These are phyloP conservation scores for Coenonympha arcania DNA, from an alignment of 2,888 invertebrate species.

Conservation along the genomic window DNA sequence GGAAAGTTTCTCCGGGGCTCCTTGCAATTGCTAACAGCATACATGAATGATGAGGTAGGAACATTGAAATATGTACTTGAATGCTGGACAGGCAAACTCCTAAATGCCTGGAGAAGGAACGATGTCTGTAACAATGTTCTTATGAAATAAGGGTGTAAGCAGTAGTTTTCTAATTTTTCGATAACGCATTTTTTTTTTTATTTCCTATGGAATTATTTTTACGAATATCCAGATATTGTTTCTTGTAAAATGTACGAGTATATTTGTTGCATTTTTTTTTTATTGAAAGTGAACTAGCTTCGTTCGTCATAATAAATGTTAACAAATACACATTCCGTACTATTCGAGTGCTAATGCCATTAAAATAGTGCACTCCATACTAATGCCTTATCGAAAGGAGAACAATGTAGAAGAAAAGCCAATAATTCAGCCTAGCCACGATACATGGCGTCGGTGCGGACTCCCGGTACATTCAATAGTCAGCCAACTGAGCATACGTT, in stretches of 20 bases:
- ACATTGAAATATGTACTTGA: constrained; percentile 7
- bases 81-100: constrained; percentile 3
- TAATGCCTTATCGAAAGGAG: constrained; percentile 8
- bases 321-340: too few relatives aligned
- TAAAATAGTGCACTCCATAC: background rate
- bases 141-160: too few relatives aligned
- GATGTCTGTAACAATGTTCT: background rate
- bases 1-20: constrained; percentile 22
- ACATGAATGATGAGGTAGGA: constrained; percentile 27
- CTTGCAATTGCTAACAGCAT: constrained; percentile 29
- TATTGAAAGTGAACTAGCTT: too few relatives aligned
- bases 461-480: constrained; percentile 17
- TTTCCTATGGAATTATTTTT: too few relatives aligned
- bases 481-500: constrained; percentile 25
- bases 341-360: too few relatives aligned
- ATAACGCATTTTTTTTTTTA: too few relatives aligned
- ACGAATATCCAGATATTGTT: too few relatives aligned
- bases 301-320: background rate
- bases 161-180: too few relatives aligned
- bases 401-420: constrained; percentile 10
- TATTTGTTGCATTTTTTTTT: too few relatives aligned
- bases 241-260: too few relatives aligned
- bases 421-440: constrained; percentile 13
- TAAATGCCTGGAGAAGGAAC: background rate
- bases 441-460: constrained; percentile 8